Percentiles rank a stretch among this genome's conserved stretches.
Conservation (phyloP, 2,113 vertebrate species). For the Plestiodon gilberti region DNA sequence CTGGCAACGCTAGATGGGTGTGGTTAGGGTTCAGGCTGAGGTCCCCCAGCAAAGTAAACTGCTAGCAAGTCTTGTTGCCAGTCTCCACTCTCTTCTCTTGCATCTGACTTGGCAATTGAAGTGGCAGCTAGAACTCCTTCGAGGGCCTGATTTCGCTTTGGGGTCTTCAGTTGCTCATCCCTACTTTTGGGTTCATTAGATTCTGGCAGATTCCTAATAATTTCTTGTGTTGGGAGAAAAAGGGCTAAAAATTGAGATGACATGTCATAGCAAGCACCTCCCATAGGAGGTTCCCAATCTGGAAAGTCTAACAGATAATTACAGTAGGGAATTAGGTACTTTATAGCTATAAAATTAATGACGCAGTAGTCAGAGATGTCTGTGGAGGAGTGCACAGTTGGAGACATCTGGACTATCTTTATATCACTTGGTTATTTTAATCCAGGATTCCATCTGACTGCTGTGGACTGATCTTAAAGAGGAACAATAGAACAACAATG, state of each 20-base stretch:
- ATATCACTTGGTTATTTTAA: conserved; percentile 22
- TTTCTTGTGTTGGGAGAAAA: conserved; percentile 46
- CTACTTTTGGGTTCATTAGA: background rate
- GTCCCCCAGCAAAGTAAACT: background rate
- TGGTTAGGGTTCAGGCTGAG: background rate
- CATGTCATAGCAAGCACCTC: conserved; percentile 67
- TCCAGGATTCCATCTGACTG: background rate
- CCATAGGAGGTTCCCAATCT: conserved; percentile 67
- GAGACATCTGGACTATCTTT: conserved; percentile 37
- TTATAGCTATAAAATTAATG: conserved; percentile 60
- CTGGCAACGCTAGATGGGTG: background rate
- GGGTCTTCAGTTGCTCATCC: background rate
- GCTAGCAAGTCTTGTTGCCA: background rate
- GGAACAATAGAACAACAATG: accelerated
- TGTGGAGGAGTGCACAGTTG: conserved; percentile 48
- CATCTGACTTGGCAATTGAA: background rate
- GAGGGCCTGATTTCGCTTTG: background rate
- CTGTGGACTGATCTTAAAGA: background rate
- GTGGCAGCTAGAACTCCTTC: background rate
- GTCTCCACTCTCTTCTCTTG: background rate
- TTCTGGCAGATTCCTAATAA: background rate
- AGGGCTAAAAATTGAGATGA: conserved; percentile 55
- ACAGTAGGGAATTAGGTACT: conserved; percentile 66
- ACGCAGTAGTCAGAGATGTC: conserved; percentile 53
- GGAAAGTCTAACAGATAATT: conserved; percentile 69